Percentiles rank a stretch among this genome's conserved stretches.
Evolutionary conservation across 1,140 invertebrate species (phyloP).

Genomic region (Bombus breviceps): DNA sequence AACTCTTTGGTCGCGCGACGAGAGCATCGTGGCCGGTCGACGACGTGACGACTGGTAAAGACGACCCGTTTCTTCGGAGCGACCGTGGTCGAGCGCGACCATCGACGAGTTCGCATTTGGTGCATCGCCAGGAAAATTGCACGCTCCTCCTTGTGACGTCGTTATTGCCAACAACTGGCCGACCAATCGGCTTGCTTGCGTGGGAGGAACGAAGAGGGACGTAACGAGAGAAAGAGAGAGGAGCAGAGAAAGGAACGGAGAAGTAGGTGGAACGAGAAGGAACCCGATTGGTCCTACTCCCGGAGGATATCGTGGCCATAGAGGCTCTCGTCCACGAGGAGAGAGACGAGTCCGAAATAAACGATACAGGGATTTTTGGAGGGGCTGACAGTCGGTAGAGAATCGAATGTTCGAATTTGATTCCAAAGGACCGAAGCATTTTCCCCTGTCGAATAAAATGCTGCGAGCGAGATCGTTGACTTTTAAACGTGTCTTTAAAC

Average conservation of each 20-base stretch:
- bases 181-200: slow-evolving; percentile 56
- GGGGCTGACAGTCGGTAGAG: background rate
- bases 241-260: slow-evolving; percentile 50
- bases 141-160: slow-evolving; percentile 63
- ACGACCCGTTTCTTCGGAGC: background rate
- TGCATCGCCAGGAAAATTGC: slow-evolving; percentile 53
- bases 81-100: slow-evolving; percentile 45
- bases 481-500: no score
- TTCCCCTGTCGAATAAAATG: background rate
- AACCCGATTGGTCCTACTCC: slow-evolving; percentile 73
- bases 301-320: slow-evolving; percentile 76
- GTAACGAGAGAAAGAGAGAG: slow-evolving; percentile 17
- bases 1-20: background rate
- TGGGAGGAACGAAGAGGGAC: slow-evolving; percentile 43
- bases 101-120: slow-evolving; percentile 48
- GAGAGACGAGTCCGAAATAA: slow-evolving; percentile 58
- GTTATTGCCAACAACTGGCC: slow-evolving; percentile 47
- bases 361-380: background rate
- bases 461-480: background rate
- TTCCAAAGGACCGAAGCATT: background rate
- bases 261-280: slow-evolving; percentile 71
- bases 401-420: slow-evolving; percentile 17
- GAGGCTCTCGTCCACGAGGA: slow-evolving; percentile 62
- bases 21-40: background rate
- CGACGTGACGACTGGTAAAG: background rate